Evolutionary conservation across 2,888 invertebrate species (phyloP), one percentile per base, ranked within the genome.

Genomic region (Formica aserva): DNA sequence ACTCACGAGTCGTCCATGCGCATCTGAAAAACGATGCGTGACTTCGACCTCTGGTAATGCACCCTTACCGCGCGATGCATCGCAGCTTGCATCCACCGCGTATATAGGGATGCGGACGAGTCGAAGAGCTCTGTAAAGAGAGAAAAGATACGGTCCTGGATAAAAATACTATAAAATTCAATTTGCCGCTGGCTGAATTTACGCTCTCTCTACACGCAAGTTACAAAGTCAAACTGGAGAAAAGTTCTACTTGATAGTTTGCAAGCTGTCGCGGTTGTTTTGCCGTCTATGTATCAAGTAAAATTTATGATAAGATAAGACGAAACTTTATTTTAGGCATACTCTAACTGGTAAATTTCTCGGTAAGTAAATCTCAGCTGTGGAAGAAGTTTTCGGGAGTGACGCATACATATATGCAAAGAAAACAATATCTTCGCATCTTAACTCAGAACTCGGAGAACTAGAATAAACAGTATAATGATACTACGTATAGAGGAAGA

Each of bases 1-100:
- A 57, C 32, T 78, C 78, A 78, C 78, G 69, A 80, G 26, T 71
- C 57, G 71, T 78, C 57, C 22, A 71, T 60, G 45, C 60, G 72
- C 45, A 71, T 35, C 60, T 72, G 72, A 35, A 72, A 80, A 72
- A 45, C 32, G n/a, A 41, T 45, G 60, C 60, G 29, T 45, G 32
- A 22, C 57, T 57, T 69, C 41, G 57, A 60, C 18, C 26, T 45
- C 22, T 55, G 69, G 3, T 41, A 29, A 69, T 57, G 26, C 18
- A 18, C 26, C 38, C 55, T 38, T 52, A 52, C 55, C 38, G 52
- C 72, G 6, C 60, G 26, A n/a, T 60, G 41, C 78, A 71, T 57
- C 32, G 41, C 71, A 71, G 32, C 1, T 55, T 69, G n/a, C 38
- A 41, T 66, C 22, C 18, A 15, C 66, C 18, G n/a, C 29, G 26